Evolutionary conservation across 2,888 invertebrate species (phyloP), one percentile per base, ranked within the genome.

Genomic region (Cheilosia variabilis): DNA sequence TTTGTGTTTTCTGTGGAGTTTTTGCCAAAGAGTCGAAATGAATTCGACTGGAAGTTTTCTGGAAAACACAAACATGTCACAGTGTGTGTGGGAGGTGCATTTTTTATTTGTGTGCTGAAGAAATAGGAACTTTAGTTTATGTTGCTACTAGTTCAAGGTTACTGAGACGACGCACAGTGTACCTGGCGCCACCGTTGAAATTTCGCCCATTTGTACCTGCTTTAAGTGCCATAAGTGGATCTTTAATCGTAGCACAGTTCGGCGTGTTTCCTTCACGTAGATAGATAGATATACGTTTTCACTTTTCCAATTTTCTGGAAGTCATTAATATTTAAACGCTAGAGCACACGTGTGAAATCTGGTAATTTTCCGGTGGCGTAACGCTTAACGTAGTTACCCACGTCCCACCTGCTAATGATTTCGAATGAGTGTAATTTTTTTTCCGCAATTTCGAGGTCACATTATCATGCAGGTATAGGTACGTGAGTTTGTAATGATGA

Each of bases 91-190:
- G 62, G 80, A 63, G 80, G n/a, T 55, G 52, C 0, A 2, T 13
- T 27, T 27, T 9, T 62, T 43, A 31, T 43, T 47, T 47, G 10
- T n/a, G 57, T 41, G 17, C 31, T 37, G 13, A 37, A 37, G 1
- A 72, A 62, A 55, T 13, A 43, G 58, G n/a, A 65, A 62, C 47
- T 73, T 43, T 58, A 75, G 65, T 84, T 84, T 65, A 69, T 68
- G 52, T 80, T 37, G 76, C 41, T 76, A 86, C 81, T 86, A 86
- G 86, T 86, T 86, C 86, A 86, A 86, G 86, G 86, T 86, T 81
- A 81, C 81, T 31, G 86, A 80, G 86, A 86, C 86, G 72, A 77
- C 86, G 86, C 86, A 81, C 47, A 63, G 47, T 53, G 79, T 77
- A 76, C 76, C 81, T 86, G 76, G 55, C 55, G 68, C 81, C 47